Evolutionary conservation across 2,113 vertebrate genomes (phyloP).

Genomic region (Pteronura brasiliensis): DNA sequence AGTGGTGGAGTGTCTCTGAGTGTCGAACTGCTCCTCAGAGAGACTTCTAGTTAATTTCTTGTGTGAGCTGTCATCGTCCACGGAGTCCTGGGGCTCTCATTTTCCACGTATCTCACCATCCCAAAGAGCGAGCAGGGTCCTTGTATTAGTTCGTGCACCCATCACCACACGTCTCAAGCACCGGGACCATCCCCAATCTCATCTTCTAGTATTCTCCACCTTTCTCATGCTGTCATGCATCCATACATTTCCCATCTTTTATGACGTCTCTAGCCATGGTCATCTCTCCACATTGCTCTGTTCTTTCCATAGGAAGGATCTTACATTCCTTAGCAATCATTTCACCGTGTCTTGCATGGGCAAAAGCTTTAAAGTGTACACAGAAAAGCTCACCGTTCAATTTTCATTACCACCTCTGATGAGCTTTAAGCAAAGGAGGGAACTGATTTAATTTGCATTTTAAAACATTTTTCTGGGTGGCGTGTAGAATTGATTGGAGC

Average conservation of each 20-base stretch:
- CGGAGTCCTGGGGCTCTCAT: accelerated
- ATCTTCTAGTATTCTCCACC: neutral
- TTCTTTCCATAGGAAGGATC: neutral
- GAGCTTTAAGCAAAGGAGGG: neutral
- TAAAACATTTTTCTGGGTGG: neutral
- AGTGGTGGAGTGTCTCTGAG: neutral
- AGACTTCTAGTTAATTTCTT: neutral
- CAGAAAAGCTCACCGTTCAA: neutral
- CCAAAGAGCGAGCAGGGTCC: neutral
- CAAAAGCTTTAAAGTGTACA: neutral
- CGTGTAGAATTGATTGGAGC: neutral
- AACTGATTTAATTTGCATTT: neutral
- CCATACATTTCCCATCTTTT: neutral
- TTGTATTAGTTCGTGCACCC: neutral
- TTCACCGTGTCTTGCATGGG: neutral
- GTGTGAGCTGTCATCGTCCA: neutral
- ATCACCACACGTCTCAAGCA: no score
- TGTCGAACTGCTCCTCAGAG: accelerated
- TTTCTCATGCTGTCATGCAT: neutral
- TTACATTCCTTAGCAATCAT: neutral
- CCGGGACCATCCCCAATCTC: accelerated
- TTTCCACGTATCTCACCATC: no score
- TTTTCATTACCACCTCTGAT: neutral
- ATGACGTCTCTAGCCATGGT: accelerated
- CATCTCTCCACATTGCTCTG: neutral